Percentiles rank a stretch among this genome's conserved stretches.
These are phyloP conservation scores for Pseudococcus longispinus DNA, from an alignment of 2,888 invertebrate species.

Conservation along the genomic window DNA sequence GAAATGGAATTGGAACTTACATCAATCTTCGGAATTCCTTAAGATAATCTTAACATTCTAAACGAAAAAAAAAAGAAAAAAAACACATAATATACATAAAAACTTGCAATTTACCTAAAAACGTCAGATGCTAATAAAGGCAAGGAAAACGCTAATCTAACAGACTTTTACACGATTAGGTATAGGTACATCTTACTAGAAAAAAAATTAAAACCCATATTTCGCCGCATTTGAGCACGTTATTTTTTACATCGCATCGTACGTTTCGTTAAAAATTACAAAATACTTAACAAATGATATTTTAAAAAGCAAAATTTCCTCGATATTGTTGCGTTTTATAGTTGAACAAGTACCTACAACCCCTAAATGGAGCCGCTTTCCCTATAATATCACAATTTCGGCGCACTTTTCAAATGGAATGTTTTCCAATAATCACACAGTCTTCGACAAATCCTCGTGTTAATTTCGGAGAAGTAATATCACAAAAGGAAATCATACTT, in stretches of 20 bases:
- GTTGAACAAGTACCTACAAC: no score
- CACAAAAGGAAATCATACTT: constrained; percentile 36
- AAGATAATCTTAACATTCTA: neutral
- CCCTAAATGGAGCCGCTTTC: neutral
- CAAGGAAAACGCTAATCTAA: constrained; percentile 17
- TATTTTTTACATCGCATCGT: neutral
- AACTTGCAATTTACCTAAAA: constrained; percentile 5
- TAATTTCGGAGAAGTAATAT: neutral
- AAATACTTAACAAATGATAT: neutral
- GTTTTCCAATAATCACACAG: constrained; percentile 23
- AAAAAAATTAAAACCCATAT: neutral
- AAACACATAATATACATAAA: neutral
- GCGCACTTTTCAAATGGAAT: neutral
- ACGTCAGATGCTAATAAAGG: constrained; percentile 7
- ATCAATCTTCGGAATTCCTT: constrained; percentile 37
- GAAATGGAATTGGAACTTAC: constrained; percentile 44
- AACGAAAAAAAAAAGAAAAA: neutral
- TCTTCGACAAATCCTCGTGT: neutral
- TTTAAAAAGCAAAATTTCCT: constrained; percentile 39
- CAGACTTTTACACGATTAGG: neutral
- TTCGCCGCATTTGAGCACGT: neutral
- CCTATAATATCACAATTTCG: constrained; percentile 27
- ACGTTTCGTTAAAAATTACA: neutral
- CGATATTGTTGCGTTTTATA: constrained; percentile 7
- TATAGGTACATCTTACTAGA: neutral